Conservation (phyloP, 53 echinoderm and acorn worm species). For the Paelopatides confundens region DNA sequence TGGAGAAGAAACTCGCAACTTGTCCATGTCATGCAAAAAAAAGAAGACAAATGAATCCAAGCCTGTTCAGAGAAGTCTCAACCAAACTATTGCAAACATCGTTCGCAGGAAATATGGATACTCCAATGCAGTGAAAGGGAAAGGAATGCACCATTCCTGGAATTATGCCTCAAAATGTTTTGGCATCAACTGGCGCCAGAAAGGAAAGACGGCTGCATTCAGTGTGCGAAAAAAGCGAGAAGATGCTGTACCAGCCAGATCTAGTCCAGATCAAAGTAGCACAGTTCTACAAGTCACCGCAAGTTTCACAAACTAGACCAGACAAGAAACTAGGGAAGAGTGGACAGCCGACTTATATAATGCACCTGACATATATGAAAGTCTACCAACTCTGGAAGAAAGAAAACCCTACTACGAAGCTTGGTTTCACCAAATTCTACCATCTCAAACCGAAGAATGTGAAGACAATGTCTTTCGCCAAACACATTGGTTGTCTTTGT, state of each 20-base stretch:
- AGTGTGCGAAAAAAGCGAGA: neutral
- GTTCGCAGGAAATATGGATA: constrained; percentile 22
- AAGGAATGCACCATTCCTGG: too few relatives aligned
- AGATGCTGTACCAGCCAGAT: neutral
- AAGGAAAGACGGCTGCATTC: neutral
- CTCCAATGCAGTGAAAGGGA: too few relatives aligned
- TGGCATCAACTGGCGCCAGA: neutral
- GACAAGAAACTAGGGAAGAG: constrained; percentile 3
- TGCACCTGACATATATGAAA: neutral
- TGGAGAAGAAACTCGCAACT: too few relatives aligned
- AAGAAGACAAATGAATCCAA: too few relatives aligned
- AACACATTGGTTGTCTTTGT: constrained; percentile 20
- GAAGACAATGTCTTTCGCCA: neutral
- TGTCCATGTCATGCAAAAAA: neutral
- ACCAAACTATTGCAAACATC: constrained; percentile 36
- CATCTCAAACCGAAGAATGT: constrained; percentile 14
- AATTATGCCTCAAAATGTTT: constrained; percentile 16
- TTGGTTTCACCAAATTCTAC: neutral
- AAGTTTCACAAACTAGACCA: neutral
- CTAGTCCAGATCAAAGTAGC: neutral
- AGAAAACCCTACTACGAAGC: neutral
- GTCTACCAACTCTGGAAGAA: neutral
- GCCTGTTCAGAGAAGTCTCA: constrained; percentile 14
- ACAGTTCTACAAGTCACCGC: neutral
- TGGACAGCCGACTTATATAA: constrained; percentile 16